A percentile compares a stretch with the other conserved stretches of the same genome.
phyloP scores from a whole-genome alignment of 2,888 invertebrate species.

The Tinea trinotella region DNA sequence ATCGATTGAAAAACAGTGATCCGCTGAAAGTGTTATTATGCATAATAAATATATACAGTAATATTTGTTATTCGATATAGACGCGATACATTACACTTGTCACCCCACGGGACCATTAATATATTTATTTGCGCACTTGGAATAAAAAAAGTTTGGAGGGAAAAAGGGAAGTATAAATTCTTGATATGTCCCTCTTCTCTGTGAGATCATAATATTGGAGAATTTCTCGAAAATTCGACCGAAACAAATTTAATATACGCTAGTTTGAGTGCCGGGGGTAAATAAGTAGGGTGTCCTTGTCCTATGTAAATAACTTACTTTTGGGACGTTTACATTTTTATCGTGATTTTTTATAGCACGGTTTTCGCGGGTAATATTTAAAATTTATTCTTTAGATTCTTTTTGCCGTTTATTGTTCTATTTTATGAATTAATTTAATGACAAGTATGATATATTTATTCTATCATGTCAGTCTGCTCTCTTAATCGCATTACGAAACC shows the following conservation, averaged over 20 bases:
- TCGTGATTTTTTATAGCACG: not conserved
- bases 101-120: not conserved
- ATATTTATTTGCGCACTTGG: not conserved
- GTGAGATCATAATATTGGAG: conserved; percentile 47
- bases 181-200: not conserved
- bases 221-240: conserved; percentile 41
- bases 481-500: no score
- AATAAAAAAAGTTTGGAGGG: not conserved
- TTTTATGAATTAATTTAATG: no score
- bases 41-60: no score
- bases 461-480: no score
- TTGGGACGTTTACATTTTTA: not conserved
- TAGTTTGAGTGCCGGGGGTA: conserved; percentile 17
- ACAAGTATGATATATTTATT: no score
- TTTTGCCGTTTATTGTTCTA: no score
- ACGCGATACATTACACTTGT: not conserved
- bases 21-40: no score
- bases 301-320: conserved; percentile 10
- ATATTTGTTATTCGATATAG: no score
- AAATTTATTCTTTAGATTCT: not conserved
- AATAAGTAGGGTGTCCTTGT: conserved; percentile 14
- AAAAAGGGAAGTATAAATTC: not conserved
- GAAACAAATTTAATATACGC: conserved; percentile 61
- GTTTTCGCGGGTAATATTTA: no score
- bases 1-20: no score